Percentiles rank a stretch among this genome's conserved stretches.
phyloP scores from a whole-genome alignment of 2,888 invertebrate species.

The Pandemis cinnamomeana region DNA sequence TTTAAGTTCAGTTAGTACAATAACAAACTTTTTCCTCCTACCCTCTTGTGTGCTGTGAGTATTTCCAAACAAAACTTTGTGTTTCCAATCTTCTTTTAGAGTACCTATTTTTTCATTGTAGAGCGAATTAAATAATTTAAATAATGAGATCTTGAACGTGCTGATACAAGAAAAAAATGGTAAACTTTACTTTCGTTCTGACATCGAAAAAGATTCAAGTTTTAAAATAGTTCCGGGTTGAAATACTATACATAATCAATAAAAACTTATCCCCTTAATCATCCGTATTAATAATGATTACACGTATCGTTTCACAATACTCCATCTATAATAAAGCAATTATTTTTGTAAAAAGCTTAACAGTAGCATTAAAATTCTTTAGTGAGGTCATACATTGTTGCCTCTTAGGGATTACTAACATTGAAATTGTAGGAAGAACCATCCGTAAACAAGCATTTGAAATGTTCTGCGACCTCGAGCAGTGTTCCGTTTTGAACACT shows the following conservation, averaged over 20 bases:
- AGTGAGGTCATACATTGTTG: slow-evolving; percentile 68
- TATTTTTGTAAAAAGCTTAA: slow-evolving; percentile 59
- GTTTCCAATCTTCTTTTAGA: background rate
- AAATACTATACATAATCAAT: slow-evolving; percentile 3
- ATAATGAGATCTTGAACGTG: background rate
- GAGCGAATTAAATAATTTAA: background rate
- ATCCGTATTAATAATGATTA: slow-evolving; percentile 30
- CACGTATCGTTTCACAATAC: slow-evolving; percentile 42
- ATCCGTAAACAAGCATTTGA: slow-evolving; percentile 51
- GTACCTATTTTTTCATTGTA: background rate
- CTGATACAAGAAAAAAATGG: background rate
- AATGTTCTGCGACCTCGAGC: slow-evolving; percentile 56
- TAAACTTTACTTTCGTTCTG: background rate
- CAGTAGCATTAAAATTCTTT: slow-evolving; percentile 55
- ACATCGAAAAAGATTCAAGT: background rate
- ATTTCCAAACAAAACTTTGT: background rate
- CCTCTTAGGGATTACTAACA: slow-evolving; percentile 57
- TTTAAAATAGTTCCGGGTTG: slow-evolving; percentile 21
- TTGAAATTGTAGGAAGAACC: slow-evolving; percentile 54
- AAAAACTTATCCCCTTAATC: slow-evolving; percentile 24
- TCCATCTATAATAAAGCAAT: slow-evolving; percentile 59
- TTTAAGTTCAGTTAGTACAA: background rate
- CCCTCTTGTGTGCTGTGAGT: background rate
- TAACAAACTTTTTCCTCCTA: background rate
- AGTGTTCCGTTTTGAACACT: slow-evolving; percentile 45